Base-by-base conservation (phyloP, 2,797 vertebrate species). In the Coregonus suidteri region DNA sequence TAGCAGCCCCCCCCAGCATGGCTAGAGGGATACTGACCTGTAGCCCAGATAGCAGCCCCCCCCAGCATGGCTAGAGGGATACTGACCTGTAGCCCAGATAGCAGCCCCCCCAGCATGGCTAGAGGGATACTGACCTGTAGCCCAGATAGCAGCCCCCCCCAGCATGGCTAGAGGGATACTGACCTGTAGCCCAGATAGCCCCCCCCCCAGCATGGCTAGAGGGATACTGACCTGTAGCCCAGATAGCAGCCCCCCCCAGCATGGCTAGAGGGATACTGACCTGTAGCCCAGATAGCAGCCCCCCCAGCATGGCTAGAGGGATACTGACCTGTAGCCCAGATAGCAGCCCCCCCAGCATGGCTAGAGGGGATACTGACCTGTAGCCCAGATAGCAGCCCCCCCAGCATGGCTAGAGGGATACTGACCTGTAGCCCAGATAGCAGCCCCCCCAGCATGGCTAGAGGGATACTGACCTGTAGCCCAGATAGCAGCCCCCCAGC, bases 181-280 rank as follows among this genome's bases (percentile, higher is more conserved):
- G 3, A 96, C 95, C 96, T 92, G 95, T 96, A 67, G 96, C 94
- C 96, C 96, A 96, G 66, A 96, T 80, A 47, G 89, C 94, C 1
- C 0, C 53, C 96, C 96, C 0, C 95, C 96, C 77, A 96, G 78
- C 96, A 96, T 96, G 30, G 94, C 95, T 79, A 96, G 85, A 68
- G 95, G 94, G 1, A 37, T 37, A 6, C 37, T 37, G 37, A 37
- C 37, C 37, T 37, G 37, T 37, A 37, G 37, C 94, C 96, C 96
- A 96, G 66, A 96, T 80, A 47, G 90, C 94, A 31, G 53, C 96
- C 96, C 0, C 95, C 96, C 77, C 31, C n/a, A 96, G 77, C 96
- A 96, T 96, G 25, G 94, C 96, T 79, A 96, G 85, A 68, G 95
- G 94, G 1, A 37, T 37, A 6, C 37, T 37, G 37, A 37, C 37